Conservation (phyloP, 2,113 vertebrate genomes). For the Asarcornis scutulata region DNA sequence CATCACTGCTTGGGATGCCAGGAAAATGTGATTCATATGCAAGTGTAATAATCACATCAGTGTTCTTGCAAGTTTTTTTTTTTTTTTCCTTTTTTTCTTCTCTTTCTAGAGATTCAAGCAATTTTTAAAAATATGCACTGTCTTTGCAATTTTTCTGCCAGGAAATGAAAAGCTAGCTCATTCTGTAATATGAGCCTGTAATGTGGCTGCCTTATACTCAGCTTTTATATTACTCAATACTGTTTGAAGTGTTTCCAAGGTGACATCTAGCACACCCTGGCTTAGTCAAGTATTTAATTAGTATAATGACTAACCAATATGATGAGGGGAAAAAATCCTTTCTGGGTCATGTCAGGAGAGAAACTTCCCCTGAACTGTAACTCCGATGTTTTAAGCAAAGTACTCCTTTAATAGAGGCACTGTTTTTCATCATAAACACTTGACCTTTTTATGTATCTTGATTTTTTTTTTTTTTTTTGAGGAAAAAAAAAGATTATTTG, state of each 20-base stretch:
- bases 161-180: conserved; percentile 40
- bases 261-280: conserved; percentile 49
- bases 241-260: conserved; percentile 62
- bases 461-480: not conserved
- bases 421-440: not conserved
- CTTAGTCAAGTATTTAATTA: conserved; percentile 70
- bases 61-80: conserved; percentile 4
- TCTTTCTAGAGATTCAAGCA: conserved; percentile 47
- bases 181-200: conserved; percentile 15
- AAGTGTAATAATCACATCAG: conserved; percentile 38
- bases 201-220: conserved; percentile 24
- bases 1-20: conserved; percentile 34
- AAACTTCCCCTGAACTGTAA: conserved; percentile 22
- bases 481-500: not conserved
- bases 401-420: not conserved
- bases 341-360: not conserved
- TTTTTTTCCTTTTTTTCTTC: not conserved
- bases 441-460: not conserved
- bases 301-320: conserved; percentile 52
- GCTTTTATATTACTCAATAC: conserved; percentile 33
- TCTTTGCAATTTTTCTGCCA: conserved; percentile 57
- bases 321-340: conserved; percentile 29
- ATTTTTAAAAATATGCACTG: conserved; percentile 19
- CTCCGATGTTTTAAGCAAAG: conserved; percentile 21
- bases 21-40: conserved; percentile 45